These are phyloP conservation scores for Noctua janthe DNA, from an alignment of 2,888 invertebrate species.

Conservation along the genomic window DNA sequence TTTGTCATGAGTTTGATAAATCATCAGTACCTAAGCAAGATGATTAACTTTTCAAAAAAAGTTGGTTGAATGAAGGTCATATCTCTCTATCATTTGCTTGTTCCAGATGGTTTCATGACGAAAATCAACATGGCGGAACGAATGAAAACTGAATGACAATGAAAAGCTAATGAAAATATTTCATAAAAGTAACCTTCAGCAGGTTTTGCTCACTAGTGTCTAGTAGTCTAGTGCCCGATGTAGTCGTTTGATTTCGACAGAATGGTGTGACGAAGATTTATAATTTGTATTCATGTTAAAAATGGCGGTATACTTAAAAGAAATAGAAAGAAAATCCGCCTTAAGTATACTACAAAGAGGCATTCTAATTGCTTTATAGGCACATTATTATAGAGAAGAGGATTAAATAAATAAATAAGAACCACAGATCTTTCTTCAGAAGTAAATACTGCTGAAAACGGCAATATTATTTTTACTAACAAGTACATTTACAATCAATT, in stretches of 20 bases:
- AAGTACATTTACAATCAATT: not conserved
- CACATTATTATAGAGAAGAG: not conserved
- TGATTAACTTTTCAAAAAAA: not conserved
- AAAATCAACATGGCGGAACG: not conserved
- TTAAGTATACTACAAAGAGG: not conserved
- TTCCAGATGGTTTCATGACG: not conserved
- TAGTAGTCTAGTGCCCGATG: not conserved
- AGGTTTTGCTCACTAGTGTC: not conserved
- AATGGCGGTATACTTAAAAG: not conserved
- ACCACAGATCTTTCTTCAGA: not conserved
- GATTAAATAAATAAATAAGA: not conserved
- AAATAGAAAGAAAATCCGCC: not conserved
- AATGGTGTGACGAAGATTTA: not conserved
- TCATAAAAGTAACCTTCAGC: not conserved
- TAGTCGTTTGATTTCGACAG: not conserved
- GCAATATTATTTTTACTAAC: not conserved
- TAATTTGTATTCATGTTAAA: not conserved
- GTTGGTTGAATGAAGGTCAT: not conserved
- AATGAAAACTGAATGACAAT: slow-evolving; percentile 5
- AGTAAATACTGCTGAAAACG: not conserved
- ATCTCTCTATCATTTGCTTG: not conserved
- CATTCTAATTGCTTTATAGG: not conserved
- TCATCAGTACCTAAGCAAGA: not conserved
- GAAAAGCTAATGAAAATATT: not conserved
- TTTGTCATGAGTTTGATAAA: not conserved